A percentile compares a stretch with the other conserved stretches of the same genome.
Evolutionary conservation across 2,797 vertebrate genomes (phyloP).

Genomic region (Hyperoplus lanceolatus): DNA sequence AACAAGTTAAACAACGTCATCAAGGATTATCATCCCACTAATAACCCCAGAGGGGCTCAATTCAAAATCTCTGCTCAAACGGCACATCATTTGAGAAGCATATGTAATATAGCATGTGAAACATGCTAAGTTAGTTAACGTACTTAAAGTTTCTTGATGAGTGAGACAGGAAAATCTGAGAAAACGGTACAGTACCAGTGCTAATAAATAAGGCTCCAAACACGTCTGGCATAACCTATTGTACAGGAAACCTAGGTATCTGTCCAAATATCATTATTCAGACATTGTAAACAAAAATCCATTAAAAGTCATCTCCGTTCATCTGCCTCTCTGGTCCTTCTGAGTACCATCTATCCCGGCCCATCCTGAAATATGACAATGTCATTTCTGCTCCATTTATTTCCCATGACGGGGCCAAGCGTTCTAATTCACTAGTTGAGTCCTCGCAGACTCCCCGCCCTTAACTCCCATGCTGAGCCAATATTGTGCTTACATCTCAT

Average conservation of each 20-base stretch:
- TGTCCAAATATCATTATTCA: constrained; percentile 12
- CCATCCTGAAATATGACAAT: constrained; percentile 77
- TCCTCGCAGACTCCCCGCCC: constrained; percentile 71
- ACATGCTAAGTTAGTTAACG: neutral
- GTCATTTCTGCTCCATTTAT: constrained; percentile 88
- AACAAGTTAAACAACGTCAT: constrained; percentile 43
- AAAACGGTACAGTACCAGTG: neutral
- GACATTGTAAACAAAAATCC: constrained; percentile 27
- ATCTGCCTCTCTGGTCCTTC: constrained; percentile 27
- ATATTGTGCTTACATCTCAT: constrained; percentile 89
- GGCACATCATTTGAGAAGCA: constrained; percentile 2
- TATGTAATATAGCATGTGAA: neutral
- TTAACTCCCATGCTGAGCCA: constrained; percentile 85
- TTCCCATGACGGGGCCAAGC: constrained; percentile 79
- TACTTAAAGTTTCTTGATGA: neutral
- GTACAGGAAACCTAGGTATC: neutral
- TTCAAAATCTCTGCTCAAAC: constrained; percentile 25
- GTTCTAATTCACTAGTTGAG: constrained; percentile 72
- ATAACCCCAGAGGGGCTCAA: constrained; percentile 29
- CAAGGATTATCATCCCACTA: constrained; percentile 37
- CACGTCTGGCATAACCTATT: constrained; percentile 1
- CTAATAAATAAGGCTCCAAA: constrained; percentile 10
- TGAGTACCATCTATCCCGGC: constrained; percentile 55
- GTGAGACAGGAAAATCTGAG: neutral
- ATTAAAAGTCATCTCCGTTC: constrained; percentile 56